Percentiles rank a stretch among this genome's conserved stretches.
These are phyloP conservation scores for Esox lucius DNA, from an alignment of 2,797 vertebrate genomes.

Conservation along the genomic window DNA sequence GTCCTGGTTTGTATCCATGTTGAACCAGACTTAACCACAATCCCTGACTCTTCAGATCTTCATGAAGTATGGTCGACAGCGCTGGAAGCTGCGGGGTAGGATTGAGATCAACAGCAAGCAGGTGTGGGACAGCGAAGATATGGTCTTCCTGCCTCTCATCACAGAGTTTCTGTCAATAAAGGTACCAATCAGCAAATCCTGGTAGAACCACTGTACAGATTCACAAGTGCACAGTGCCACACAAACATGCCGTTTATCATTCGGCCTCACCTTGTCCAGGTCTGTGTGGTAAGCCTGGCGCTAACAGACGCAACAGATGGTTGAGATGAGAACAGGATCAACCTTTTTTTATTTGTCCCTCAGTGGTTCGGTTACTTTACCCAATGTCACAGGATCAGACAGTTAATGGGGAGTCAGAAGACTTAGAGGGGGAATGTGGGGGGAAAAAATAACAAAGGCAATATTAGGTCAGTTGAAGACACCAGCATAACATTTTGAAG, in stretches of 20 bases:
- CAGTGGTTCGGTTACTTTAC: constrained; percentile 20
- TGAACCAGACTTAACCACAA: not conserved
- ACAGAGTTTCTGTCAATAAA: constrained; percentile 94
- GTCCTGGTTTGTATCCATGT: not conserved
- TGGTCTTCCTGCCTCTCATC: constrained; percentile 89
- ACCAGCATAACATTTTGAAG: constrained; percentile 13
- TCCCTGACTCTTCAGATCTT: constrained; percentile 79
- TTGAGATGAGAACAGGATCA: constrained; percentile 34
- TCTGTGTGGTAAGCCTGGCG: constrained; percentile 14
- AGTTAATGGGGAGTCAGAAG: not conserved
- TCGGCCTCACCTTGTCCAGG: not conserved
- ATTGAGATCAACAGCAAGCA: constrained; percentile 93
- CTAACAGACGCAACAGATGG: constrained; percentile 19
- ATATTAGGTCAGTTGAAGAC: no score
- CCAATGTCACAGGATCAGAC: not conserved
- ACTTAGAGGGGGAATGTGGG: no score
- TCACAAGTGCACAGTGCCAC: not conserved
- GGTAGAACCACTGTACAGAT: not conserved
- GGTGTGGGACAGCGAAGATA: constrained; percentile 96
- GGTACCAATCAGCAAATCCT: constrained; percentile 65
- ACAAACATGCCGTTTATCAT: not conserved
- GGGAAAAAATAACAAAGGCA: no score
- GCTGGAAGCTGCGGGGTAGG: constrained; percentile 91
- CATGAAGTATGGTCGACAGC: constrained; percentile 93
- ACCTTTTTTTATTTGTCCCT: constrained; percentile 28